Base-by-base conservation (phyloP, 2,797 vertebrate genomes). In the Naso thynnoides region DNA sequence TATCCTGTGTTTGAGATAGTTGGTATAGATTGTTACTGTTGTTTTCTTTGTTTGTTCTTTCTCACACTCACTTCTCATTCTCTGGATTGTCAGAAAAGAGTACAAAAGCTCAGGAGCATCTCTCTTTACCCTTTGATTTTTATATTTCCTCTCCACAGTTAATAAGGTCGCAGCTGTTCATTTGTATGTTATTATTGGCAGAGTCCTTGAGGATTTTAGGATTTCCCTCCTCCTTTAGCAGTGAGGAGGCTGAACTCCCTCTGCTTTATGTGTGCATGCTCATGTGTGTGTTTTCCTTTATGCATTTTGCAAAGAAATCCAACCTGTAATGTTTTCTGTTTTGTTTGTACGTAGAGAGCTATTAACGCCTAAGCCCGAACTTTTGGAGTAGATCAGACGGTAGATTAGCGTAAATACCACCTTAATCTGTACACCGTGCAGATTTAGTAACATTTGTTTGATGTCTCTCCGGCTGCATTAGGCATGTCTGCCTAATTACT, bases 381-480 rank as follows among this genome's bases (percentile, higher is more conserved):
- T 50, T 83, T 79, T 62, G 41, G 29, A 24, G 59, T 9, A 39
- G 70, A 87, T 87, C 73, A 81, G 36, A 38, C 21, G 38, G 29
- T 5, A 75, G 79, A 82, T 82, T 73, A 74, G 62, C 11, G 24
- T 78, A 76, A 79, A 86, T 75, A 8, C 63, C 29, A 21, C 41
- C 2, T 48, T 76, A 80, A 78, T 86, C 68, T 66, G 53, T 33
- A 49, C 42, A 45, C 58, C 38, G 27, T 72, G 44, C 27, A 49
- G 67, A 59, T 69, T 58, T 45, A 49, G 21, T 27, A 49, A 5
- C 21, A 23, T 63, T 58, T 36, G 42, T 80, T 63, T 78, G 33
- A 61, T 76, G 59, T 75, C 48, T 79, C 65, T 42, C 1, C 36
- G 68, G 49, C 64, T 58, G 1, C 57, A 47, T 76, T 2, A 65